A percentile compares a stretch with the other conserved stretches of the same genome.
These are phyloP conservation scores for Melinaea marsaeus DNA, from an alignment of 2,888 invertebrate genomes.

Conservation along the genomic window DNA sequence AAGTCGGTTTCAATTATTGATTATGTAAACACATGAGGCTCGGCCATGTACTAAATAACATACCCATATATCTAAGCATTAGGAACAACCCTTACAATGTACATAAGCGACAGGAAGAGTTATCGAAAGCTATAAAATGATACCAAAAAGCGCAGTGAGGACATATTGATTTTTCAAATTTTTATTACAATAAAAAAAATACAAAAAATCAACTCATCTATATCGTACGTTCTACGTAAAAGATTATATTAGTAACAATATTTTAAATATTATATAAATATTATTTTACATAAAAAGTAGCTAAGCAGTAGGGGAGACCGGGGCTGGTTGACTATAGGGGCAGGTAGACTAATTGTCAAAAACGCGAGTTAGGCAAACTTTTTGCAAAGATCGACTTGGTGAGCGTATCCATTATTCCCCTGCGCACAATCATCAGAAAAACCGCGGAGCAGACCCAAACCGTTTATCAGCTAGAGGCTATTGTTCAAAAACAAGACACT, in stretches of 20 bases:
- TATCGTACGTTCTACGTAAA: conserved; percentile 32
- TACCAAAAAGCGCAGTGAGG: not conserved
- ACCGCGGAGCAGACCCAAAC: too few relatives aligned
- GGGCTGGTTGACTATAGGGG: too few relatives aligned
- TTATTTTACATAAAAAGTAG: conserved; percentile 73
- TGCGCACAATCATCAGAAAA: too few relatives aligned
- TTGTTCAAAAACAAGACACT: too few relatives aligned
- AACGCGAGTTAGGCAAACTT: too few relatives aligned
- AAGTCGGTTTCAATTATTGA: not conserved
- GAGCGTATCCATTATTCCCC: too few relatives aligned
- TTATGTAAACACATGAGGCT: conserved; percentile 20
- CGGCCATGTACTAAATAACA: conserved; percentile 29
- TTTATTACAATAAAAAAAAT: not conserved
- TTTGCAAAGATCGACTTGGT: too few relatives aligned
- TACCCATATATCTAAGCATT: conserved; percentile 54
- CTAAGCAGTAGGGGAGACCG: too few relatives aligned
- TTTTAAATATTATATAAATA: conserved; percentile 75
- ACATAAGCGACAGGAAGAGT: conserved; percentile 57
- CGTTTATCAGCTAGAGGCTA: too few relatives aligned
- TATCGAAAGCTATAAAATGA: conserved; percentile 44
- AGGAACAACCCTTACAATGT: conserved; percentile 66
- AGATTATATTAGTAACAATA: conserved; percentile 53
- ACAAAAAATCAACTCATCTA: conserved; percentile 10
- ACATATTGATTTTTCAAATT: conserved; percentile 1
- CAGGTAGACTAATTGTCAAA: too few relatives aligned